Conservation (phyloP, 2,888 invertebrate genomes). For the Capitulum mitella region DNA sequence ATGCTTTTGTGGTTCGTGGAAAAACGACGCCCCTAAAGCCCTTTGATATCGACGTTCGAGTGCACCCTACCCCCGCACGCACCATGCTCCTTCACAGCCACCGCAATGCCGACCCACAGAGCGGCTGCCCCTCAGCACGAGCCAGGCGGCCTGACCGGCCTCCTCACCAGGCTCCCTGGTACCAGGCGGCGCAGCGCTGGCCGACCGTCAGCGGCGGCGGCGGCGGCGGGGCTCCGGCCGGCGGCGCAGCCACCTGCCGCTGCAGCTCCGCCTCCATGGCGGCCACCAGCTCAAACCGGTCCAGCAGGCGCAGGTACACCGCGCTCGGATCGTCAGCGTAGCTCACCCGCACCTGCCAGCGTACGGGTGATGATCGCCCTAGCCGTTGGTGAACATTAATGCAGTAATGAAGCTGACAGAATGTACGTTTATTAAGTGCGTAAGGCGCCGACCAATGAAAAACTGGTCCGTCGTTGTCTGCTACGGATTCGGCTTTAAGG, state of each 20-base stretch:
- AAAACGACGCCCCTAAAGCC: no score
- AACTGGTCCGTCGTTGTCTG: no score
- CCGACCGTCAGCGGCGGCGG: background rate
- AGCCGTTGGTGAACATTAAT: no score
- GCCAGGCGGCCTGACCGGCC: background rate
- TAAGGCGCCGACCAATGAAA: no score
- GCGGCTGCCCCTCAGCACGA: background rate
- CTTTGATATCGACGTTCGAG: slow-evolving; percentile 28
- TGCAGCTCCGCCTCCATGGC: background rate
- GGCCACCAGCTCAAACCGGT: background rate
- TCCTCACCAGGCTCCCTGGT: background rate
- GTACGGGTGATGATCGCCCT: no score
- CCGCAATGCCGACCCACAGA: background rate
- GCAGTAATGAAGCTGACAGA: no score
- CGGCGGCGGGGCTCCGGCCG: slow-evolving; percentile 27
- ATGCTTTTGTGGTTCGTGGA: no score
- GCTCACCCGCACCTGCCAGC: background rate
- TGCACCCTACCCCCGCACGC: background rate
- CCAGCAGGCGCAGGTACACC: background rate
- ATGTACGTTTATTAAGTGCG: no score
- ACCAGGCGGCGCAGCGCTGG: background rate
- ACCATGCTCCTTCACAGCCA: background rate
- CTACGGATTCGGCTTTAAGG: no score
- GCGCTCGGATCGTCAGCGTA: slow-evolving; percentile 1
- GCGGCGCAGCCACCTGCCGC: background rate